A percentile compares a stretch with the other conserved stretches of the same genome.
Evolutionary conservation across 1,140 invertebrate species (phyloP).

Genomic region (Latrodectus geometricus): DNA sequence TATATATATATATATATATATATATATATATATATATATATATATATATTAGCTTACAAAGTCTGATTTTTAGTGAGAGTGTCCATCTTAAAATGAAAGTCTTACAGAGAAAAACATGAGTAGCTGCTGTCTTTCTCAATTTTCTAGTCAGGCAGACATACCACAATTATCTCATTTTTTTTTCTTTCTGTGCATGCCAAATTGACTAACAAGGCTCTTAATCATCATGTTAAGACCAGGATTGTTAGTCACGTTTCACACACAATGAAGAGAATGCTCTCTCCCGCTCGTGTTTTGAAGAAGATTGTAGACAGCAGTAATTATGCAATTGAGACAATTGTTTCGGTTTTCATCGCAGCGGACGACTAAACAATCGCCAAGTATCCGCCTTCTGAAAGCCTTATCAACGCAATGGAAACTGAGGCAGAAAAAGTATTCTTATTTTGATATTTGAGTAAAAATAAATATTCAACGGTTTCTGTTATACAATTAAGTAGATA

Average conservation of each 20-base stretch:
- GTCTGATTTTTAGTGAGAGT: no score
- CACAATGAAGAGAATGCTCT: constrained; percentile 27
- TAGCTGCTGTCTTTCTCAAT: not conserved
- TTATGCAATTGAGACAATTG: constrained; percentile 44
- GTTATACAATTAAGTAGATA: no score
- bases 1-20: no score
- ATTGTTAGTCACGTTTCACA: constrained; percentile 49
- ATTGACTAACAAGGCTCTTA: constrained; percentile 38
- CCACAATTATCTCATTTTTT: constrained; percentile 34
- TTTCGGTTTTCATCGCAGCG: not conserved
- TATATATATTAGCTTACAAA: no score
- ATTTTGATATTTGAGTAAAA: no score
- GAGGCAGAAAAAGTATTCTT: no score
- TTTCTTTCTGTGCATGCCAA: constrained; percentile 22
- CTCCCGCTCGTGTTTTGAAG: not conserved
- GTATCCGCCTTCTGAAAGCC: not conserved
- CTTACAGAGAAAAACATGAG: no score
- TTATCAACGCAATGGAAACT: no score
- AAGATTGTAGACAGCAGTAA: constrained; percentile 21
- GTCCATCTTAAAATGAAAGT: no score
- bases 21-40: no score
- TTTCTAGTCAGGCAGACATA: not conserved
- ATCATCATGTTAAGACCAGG: constrained; percentile 35
- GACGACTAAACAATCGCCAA: not conserved
- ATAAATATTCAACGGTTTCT: no score